These are phyloP conservation scores for Pterocles burchelli DNA, from an alignment of 2,113 vertebrate species.

Conservation along the genomic window DNA sequence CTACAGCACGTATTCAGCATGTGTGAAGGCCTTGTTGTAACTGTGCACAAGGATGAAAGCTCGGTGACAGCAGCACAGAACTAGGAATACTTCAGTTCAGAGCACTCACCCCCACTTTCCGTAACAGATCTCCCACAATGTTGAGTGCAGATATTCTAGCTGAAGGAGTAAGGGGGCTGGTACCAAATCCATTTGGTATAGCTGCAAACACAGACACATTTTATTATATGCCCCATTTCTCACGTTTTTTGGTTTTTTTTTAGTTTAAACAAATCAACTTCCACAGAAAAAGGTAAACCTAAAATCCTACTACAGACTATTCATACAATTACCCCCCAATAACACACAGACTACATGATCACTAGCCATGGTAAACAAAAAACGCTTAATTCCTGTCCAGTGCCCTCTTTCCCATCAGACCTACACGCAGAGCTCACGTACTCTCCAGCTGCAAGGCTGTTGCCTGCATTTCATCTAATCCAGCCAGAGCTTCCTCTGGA, in stretches of 20 bases:
- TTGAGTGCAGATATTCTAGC: conserved; percentile 97
- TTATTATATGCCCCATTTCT: neutral
- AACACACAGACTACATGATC: neutral
- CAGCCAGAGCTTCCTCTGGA: neutral
- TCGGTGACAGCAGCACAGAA: neutral
- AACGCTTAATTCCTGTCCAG: neutral
- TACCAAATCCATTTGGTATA: conserved; percentile 92
- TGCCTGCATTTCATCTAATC: neutral
- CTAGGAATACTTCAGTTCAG: neutral
- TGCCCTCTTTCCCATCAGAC: neutral
- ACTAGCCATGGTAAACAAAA: neutral
- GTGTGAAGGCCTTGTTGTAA: neutral
- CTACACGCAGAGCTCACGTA: neutral
- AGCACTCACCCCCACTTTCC: conserved; percentile 95
- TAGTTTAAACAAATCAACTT: neutral
- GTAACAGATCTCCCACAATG: conserved; percentile 96
- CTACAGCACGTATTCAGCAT: accelerated
- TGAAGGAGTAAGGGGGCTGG: conserved; percentile 91
- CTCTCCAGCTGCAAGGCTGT: neutral
- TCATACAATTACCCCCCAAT: neutral
- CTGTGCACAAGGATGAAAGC: neutral
- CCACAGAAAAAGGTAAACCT: neutral
- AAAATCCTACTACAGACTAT: neutral
- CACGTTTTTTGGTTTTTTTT: neutral
- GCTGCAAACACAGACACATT: conserved; percentile 69